Evolutionary conservation across 2,113 vertebrate species (phyloP), one percentile per base, ranked within the genome.

Genomic region (Porphyrio hochstetteri): DNA sequence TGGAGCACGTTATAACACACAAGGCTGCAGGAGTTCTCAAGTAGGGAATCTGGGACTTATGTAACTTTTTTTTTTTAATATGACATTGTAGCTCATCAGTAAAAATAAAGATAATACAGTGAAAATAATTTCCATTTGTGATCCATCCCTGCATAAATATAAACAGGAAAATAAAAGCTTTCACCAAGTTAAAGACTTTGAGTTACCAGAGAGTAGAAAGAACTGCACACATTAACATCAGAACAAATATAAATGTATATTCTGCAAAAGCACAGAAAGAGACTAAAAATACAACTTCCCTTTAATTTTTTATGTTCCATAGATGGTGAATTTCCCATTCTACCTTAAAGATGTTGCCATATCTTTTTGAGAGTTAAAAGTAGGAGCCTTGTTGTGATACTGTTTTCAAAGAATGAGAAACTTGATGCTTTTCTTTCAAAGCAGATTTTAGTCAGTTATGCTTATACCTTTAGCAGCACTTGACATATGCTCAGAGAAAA

Each of bases 401-500:
- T 91, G 67, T 94, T 94, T 92, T 56, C 69, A 71, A 75, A 81
- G 60, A 92, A 86, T 61, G 36, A 83, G 48, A 52, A 44, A 78
- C 56, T 69, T 78, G 13, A 94, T 70, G 17, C 75, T 90, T 96
- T 93, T 75, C 40, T 75, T 93, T 82, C 60, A 93, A 95, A 95
- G 60, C 57, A 95, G 46, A 79, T 53, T 81, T 60, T 85, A 91
- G 60, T 60, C 87, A 75, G 33, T 42, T 77, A 42, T 56, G 38
- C 20, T 69, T 93, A 89, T 50, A 86, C 76, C 44, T 69, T 91
- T 72, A 95, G 42, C 60, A 89, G 50, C 27, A 84, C 48, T 92
- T 96, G 86, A 82, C 64, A 88, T 89, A 90, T 92, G 67, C 86
- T 96, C 35, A 71, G 25, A 91, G 48, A 68, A 92, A 87, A 93